Percentiles rank a stretch among this genome's conserved stretches.
These are phyloP conservation scores for Pammene aurita DNA, from an alignment of 2,888 invertebrate genomes.

Conservation along the genomic window DNA sequence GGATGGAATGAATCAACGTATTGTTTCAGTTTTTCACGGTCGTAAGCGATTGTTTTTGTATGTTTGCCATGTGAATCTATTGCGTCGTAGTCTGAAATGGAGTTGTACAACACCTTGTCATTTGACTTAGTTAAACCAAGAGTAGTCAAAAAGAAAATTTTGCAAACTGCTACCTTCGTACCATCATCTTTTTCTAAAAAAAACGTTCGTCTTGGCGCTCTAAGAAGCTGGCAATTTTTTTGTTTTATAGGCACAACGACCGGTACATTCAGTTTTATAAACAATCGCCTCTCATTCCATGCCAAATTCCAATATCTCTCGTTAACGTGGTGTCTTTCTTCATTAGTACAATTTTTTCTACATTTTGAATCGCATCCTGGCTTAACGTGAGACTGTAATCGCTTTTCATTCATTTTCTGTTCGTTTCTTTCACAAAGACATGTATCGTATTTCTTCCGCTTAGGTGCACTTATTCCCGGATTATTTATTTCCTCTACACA, in stretches of 20 bases:
- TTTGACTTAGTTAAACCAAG: background rate
- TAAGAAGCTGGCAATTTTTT: background rate
- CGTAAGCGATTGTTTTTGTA: slow-evolving; percentile 42
- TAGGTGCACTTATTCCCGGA: background rate
- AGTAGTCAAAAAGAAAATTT: background rate
- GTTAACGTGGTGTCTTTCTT: background rate
- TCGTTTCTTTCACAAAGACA: background rate
- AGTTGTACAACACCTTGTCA: background rate
- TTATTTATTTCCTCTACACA: background rate
- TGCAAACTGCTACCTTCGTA: background rate
- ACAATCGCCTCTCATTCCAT: background rate
- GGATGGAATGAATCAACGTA: slow-evolving; percentile 48
- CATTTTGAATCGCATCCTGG: slow-evolving; percentile 1
- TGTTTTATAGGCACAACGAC: background rate
- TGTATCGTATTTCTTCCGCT: background rate
- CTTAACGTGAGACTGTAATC: background rate
- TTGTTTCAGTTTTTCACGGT: slow-evolving; percentile 43
- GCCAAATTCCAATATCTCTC: background rate
- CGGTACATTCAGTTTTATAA: background rate
- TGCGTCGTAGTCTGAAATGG: background rate
- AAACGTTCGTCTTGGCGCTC: background rate
- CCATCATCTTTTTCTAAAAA: background rate
- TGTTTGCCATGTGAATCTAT: slow-evolving; percentile 41
- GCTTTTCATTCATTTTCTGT: background rate
- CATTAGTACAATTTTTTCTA: background rate